Conservation (phyloP, 2,113 vertebrate species). For the Miniopterus natalensis region DNA sequence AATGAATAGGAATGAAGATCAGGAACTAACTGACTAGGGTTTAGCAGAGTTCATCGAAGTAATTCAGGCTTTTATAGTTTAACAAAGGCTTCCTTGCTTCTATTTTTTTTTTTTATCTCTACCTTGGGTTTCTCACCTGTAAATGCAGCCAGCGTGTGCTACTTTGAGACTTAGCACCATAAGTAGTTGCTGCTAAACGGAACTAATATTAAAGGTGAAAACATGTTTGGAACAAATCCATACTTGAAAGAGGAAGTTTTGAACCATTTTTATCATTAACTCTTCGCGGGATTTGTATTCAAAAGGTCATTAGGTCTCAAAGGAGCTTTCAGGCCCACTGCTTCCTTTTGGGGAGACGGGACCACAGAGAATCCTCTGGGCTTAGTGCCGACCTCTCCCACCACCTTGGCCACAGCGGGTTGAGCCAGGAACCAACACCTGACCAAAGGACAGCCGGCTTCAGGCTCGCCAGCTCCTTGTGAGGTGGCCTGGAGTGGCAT, state of each 20-base stretch:
- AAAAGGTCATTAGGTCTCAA: neutral
- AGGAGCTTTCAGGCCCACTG: neutral
- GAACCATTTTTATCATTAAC: neutral
- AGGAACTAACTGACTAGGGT: neutral
- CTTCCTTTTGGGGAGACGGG: neutral
- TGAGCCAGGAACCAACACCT: neutral
- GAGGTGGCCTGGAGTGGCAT: neutral
- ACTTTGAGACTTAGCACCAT: neutral
- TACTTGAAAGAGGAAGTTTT: neutral
- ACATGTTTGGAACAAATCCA: neutral
- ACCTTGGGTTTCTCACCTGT: neutral
- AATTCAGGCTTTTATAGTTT: neutral
- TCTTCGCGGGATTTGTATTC: neutral
- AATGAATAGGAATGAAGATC: neutral
- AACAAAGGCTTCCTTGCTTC: neutral
- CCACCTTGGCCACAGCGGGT: neutral
- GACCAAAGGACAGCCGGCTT: neutral
- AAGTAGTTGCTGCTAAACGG: neutral
- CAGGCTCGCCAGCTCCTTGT: neutral
- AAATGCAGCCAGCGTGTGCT: neutral
- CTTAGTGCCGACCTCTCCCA: neutral
- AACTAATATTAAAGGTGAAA: constrained; percentile 45
- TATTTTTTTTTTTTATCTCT: neutral
- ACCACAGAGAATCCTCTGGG: neutral
- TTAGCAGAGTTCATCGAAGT: neutral